phyloP scores from a whole-genome alignment of 2,113 vertebrate genomes.

The Bungarus multicinctus region DNA sequence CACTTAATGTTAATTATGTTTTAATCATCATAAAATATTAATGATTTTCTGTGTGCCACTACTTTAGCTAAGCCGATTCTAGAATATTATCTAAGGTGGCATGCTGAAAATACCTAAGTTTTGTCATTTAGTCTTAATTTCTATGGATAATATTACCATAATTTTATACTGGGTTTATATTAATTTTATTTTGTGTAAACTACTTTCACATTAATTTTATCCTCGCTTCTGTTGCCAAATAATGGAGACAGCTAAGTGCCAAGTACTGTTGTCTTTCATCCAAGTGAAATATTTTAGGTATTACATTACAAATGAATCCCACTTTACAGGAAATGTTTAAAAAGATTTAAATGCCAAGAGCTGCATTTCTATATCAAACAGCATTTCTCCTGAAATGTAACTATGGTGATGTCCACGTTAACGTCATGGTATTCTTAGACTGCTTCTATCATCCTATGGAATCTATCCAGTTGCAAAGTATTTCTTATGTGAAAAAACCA shows the following conservation, averaged over 20 bases:
- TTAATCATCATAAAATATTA: background rate
- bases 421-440: background rate
- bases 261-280: background rate
- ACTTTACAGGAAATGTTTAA: background rate
- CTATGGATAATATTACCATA: background rate
- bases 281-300: background rate
- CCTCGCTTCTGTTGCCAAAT: background rate
- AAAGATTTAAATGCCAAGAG: background rate
- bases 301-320: background rate
- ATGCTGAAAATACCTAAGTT: background rate
- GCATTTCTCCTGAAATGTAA: background rate
- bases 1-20: background rate
- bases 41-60: background rate
- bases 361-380: background rate
- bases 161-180: background rate
- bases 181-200: background rate
- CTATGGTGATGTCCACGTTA: background rate
- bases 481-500: background rate
- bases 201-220: background rate
- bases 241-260: background rate
- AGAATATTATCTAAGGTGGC: too few relatives aligned
- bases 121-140: background rate
- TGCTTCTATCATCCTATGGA: background rate
- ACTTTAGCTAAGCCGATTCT: background rate
- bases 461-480: background rate